Evolutionary conservation across 2,797 vertebrate species (phyloP).

Genomic region (Microcaecilia unicolor): DNA sequence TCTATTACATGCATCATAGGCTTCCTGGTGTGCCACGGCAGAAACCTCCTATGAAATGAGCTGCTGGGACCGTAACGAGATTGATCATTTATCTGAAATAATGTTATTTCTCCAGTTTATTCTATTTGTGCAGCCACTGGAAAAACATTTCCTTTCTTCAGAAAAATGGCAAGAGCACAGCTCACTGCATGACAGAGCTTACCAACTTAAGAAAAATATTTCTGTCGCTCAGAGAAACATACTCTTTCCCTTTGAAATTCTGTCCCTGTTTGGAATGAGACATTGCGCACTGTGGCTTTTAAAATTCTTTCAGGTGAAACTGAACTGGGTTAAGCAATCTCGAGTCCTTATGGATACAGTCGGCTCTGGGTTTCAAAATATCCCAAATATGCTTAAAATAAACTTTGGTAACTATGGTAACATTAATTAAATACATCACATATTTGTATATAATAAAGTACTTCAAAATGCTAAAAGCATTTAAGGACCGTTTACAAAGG

Average conservation of each 20-base stretch:
- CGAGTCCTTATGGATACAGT: too few relatives aligned
- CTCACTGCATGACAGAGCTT: conserved; percentile 7
- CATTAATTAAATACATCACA: too few relatives aligned
- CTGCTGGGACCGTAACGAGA: conserved; percentile 32
- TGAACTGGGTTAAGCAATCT: too few relatives aligned
- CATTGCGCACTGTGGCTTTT: background rate
- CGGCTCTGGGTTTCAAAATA: too few relatives aligned
- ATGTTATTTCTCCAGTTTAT: conserved; percentile 46
- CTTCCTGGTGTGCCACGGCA: conserved; percentile 29
- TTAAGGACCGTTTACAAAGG: too few relatives aligned
- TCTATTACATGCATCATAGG: conserved; percentile 46
- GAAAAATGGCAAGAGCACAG: conserved; percentile 22
- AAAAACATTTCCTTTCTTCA: conserved; percentile 41
- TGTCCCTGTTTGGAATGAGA: conserved; percentile 11
- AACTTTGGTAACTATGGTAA: too few relatives aligned
- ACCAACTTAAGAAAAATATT: conserved; percentile 9
- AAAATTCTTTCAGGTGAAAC: conserved; percentile 4
- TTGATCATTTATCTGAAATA: conserved; percentile 51
- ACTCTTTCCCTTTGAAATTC: conserved; percentile 19
- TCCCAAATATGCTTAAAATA: too few relatives aligned
- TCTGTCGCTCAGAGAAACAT: conserved; percentile 7
- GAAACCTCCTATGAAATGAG: conserved; percentile 40
- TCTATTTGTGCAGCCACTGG: conserved; percentile 40
- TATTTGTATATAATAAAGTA: too few relatives aligned
- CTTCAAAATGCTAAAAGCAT: too few relatives aligned